Evolutionary conservation across 64 coral and sea anemone genomes (phyloP).

Genomic region (Cladopsammia gracilis): DNA sequence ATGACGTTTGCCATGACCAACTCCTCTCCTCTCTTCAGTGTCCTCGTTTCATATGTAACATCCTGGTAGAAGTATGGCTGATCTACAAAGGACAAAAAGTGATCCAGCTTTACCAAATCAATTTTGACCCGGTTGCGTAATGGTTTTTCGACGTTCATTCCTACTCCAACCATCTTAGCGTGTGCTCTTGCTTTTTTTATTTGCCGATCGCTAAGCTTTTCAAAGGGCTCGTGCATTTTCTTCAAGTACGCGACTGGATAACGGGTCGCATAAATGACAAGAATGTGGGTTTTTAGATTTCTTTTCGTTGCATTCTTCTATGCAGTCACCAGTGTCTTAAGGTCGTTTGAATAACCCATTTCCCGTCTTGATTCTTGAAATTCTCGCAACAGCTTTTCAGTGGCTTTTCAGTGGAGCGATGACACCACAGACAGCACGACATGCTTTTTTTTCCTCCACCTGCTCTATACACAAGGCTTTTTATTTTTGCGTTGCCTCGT

Average conservation of each 20-base stretch:
- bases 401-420: conserved; percentile 29
- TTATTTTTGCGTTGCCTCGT: background rate
- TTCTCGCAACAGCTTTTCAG: background rate
- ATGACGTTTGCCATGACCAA: conserved; percentile 18
- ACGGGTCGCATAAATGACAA: conserved; percentile 6
- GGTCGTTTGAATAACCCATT: background rate
- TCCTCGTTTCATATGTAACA: conserved; percentile 17
- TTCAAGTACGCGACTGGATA: background rate
- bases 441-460: background rate
- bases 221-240: conserved; percentile 1
- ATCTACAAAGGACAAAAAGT: conserved; percentile 6
- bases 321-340: conserved; percentile 4
- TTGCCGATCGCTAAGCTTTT: background rate
- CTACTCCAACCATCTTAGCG: background rate
- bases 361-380: background rate
- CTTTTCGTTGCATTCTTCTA: conserved; percentile 14
- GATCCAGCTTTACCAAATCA: background rate
- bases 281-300: conserved; percentile 25
- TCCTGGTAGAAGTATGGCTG: conserved; percentile 17
- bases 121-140: conserved; percentile 24
- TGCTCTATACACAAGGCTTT: background rate
- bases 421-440: background rate
- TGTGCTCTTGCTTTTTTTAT: conserved; percentile 11
- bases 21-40: conserved; percentile 33
- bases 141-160: background rate